Base-by-base conservation (phyloP, 2,797 vertebrate genomes). In the Eupleurogrammus muticus region DNA sequence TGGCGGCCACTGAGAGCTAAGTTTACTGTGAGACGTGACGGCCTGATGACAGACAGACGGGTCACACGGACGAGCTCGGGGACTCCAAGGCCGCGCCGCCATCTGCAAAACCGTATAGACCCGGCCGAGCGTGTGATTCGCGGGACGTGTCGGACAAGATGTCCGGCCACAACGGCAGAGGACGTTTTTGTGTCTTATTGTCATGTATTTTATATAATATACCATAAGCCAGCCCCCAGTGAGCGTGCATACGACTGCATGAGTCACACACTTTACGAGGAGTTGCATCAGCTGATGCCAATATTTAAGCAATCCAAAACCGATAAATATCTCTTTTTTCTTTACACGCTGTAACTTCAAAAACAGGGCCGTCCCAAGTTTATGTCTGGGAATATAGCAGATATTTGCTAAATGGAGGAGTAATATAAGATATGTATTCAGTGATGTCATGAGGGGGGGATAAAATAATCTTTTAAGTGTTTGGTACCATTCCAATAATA, bases 1-100 rank as follows among this genome's bases (percentile, higher is more conserved):
- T 80, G 77, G 83, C 79, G 42, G 80, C 75, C 50, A 53, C 78
- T 70, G 73, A 75, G 69, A 82, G 76, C 77, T 82, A 71, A 85
- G 83, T 86, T 88, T 84, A 81, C 84, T 61, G 76, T 68, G 74
- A 81, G 51, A 75, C 19, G 34, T 80, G 85, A 84, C 36, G 61
- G 59, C 32, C 14, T 73, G 78, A 75, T 81, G 87, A 87, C 84
- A 85, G 76, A 72, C 62, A 67, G 58, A 71, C 77, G 52, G 82
- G 63, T 44, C 52, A 66, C 63, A 42, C 64, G 66, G 72, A 81
- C 69, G 50, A 73, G 56, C 81, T 65, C 66, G 61, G 72, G 72
- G 78, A 83, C 84, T 61, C 49, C 49, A 70, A 71, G 73, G 65
- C 72, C 52, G 16, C 58, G 62, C 52, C 57, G 48, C 68, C 70